Evolutionary conservation across 2,888 invertebrate genomes (phyloP), one percentile per base, ranked within the genome.

Genomic region (Acleris literana): DNA sequence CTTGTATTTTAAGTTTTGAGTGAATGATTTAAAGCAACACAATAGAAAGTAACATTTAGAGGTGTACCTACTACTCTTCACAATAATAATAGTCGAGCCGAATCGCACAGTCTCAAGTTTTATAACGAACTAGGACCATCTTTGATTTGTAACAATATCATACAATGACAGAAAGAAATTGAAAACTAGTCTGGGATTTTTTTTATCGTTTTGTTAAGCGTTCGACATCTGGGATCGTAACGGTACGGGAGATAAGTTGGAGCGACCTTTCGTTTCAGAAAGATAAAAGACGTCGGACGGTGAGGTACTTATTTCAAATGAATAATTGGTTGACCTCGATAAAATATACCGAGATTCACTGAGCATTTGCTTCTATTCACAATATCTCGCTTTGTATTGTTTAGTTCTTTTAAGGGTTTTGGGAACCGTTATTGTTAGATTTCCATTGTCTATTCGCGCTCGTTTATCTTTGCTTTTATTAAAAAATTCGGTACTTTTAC

Each of bases 261-360:
- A 48, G 17, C 55, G 54, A 64, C 60, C 60, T 64, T 64, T 64
- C 55, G 43, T 59, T 59, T 54, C 44, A 39, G 17, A 39, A 48
- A 60, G 60, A 60, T 60, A 60, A 64, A 64, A 55, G 60, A 53
- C 39, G 55, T 49, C 33, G 33, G 48, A 39, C 54, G 39, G 43
- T 20, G 22, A 60, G 33, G 43, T 61, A 46, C 61, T 65, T 61
- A 65, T 65, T 65, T 56, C 51, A 61, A 65, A 65, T 65, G 61
- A 65, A 65, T 65, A 65, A 65, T 61, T 65, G 65, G 65, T 65
- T 44, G 65, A 65, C 65, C 65, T 61, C 65, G 65, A 61, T 65
- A 61, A 61, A 61, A 61, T 56, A 65, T 51, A 43, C 59, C 33
- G 61, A 33, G 65, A 65, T 51, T 65, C 65, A 65, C 20, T 61